Conservation (phyloP, 2,113 vertebrate species). For the Apteryx mantelli region DNA sequence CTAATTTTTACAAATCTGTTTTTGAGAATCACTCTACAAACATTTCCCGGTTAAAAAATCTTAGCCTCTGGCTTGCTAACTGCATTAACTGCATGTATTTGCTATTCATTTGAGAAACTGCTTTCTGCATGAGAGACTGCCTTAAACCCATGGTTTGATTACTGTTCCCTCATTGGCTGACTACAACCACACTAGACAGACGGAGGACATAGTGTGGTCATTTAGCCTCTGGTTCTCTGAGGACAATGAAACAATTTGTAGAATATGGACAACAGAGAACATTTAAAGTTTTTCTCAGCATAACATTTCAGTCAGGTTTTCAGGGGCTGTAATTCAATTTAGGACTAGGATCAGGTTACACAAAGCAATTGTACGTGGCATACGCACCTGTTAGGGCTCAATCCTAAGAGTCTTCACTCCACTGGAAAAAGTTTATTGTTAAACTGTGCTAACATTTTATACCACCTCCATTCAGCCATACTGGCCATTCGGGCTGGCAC, state of each 20-base stretch:
- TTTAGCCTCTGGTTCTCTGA: neutral
- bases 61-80: slow-evolving; percentile 34
- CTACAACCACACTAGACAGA: neutral
- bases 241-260: neutral
- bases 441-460: neutral
- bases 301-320: neutral
- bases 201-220: neutral
- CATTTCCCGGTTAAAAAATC: slow-evolving; percentile 2
- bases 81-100: neutral
- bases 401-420: neutral
- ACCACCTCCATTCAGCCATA: neutral
- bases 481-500: neutral
- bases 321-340: neutral
- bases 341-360: neutral
- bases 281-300: neutral
- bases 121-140: neutral
- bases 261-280: neutral
- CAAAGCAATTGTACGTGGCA: neutral
- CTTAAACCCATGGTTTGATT: neutral
- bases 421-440: neutral
- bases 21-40: slow-evolving; percentile 40
- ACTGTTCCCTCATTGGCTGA: neutral
- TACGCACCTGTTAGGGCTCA: neutral
- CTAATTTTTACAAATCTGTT: slow-evolving; percentile 45
- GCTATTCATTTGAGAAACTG: neutral